Percentiles rank a stretch among this genome's conserved stretches.
Conservation (phyloP, 2,888 invertebrate genomes). For the Phalera bucephala region DNA sequence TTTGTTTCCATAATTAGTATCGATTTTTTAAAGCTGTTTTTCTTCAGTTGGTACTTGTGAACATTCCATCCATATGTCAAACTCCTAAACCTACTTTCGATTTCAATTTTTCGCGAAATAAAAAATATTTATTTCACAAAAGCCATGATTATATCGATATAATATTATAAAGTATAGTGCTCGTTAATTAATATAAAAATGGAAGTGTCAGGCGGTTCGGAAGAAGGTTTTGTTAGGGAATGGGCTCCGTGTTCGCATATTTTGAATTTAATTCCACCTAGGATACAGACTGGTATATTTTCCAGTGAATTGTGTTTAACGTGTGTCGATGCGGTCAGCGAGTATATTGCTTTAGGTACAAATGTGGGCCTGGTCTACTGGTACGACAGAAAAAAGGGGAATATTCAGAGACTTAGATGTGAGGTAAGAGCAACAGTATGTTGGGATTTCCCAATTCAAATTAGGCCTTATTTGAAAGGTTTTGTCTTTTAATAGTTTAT, state of each 20-base stretch:
- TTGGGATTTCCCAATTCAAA: constrained; percentile 7
- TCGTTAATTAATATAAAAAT: constrained; percentile 32
- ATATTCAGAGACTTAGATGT: constrained; percentile 89
- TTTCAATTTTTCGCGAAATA: constrained; percentile 15
- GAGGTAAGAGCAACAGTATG: constrained; percentile 89
- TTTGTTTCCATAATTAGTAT: too few species aligned
- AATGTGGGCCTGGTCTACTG: constrained; percentile 94
- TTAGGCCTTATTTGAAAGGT: too few species aligned
- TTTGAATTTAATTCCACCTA: constrained; percentile 89
- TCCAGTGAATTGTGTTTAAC: constrained; percentile 89
- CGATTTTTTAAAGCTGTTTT: too few species aligned
- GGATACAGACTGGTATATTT: constrained; percentile 89
- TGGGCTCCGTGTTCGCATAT: constrained; percentile 91
- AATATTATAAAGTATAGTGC: background rate
- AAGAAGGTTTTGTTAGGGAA: constrained; percentile 85
- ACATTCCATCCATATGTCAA: too few species aligned
- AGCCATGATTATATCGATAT: constrained; percentile 16
- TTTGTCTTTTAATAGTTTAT: too few species aligned
- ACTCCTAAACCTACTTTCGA: too few species aligned
- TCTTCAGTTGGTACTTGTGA: too few species aligned
- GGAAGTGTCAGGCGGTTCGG: constrained; percentile 71
- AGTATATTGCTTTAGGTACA: constrained; percentile 93
- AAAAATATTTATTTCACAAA: constrained; percentile 15
- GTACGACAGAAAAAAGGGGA: constrained; percentile 90
- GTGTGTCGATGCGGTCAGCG: constrained; percentile 91